A percentile compares a stretch with the other conserved stretches of the same genome.
Conservation (phyloP, 2,888 invertebrate species). For the Stenolophus ochropezus region DNA sequence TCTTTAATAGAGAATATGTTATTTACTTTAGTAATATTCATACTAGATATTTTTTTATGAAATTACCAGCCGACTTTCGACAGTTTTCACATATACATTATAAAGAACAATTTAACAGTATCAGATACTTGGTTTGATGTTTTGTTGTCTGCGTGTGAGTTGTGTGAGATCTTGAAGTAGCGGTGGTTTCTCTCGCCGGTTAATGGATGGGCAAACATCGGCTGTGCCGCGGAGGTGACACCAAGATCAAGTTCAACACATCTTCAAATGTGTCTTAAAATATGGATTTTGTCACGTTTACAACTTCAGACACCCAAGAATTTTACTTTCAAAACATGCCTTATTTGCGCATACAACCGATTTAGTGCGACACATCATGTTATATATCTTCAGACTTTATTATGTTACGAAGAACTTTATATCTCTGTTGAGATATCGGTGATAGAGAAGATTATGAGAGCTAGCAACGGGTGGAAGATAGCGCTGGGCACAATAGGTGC, state of each 20-base stretch:
- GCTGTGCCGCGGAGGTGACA: background rate
- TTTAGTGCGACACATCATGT: background rate
- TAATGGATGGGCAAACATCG: background rate
- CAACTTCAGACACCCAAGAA: background rate
- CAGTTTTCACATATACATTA: too few species aligned
- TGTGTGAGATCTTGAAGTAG: background rate
- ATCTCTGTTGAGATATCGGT: too few species aligned
- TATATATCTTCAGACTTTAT: background rate
- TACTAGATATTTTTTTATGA: too few species aligned
- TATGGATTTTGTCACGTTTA: slow-evolving; percentile 50
- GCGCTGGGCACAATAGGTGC: too few species aligned
- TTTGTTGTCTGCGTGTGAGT: background rate
- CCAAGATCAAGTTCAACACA: background rate
- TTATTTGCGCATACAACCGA: background rate
- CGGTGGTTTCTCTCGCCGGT: background rate
- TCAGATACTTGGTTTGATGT: too few species aligned
- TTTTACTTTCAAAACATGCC: background rate
- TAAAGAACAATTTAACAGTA: too few species aligned
- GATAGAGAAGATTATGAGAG: too few species aligned
- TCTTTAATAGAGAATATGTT: too few species aligned
- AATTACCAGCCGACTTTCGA: too few species aligned
- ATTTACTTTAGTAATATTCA: too few species aligned
- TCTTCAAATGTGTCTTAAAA: slow-evolving; percentile 39
- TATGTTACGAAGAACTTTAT: too few species aligned
- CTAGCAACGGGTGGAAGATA: too few species aligned